A percentile compares a stretch with the other conserved stretches of the same genome.
phyloP scores from a whole-genome alignment of 2,797 vertebrate genomes.

The Ctenopoma multispine region DNA sequence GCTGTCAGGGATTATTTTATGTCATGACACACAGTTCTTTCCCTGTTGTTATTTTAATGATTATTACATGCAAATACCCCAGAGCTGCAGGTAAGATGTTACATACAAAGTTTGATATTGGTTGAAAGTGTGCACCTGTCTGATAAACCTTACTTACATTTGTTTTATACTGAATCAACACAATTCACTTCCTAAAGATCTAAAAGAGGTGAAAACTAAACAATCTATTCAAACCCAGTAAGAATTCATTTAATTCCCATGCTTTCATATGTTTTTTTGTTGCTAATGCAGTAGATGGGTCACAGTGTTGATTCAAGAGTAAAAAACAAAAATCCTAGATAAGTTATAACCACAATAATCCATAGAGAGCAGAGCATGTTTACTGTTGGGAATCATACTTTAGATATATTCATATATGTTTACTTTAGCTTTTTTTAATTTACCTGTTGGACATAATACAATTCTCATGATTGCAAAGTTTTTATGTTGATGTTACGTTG shows the following conservation, averaged over 20 bases:
- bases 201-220: not conserved
- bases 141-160: not conserved
- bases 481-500: not conserved
- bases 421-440: too few relatives aligned
- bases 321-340: constrained; percentile 2
- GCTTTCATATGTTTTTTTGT: not conserved
- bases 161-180: not conserved
- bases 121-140: not conserved
- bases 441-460: constrained; percentile 1
- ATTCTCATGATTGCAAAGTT: not conserved
- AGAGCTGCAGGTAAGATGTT: not conserved
- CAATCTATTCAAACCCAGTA: not conserved
- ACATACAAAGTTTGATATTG: not conserved
- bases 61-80: constrained; percentile 9
- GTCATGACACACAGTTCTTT: not conserved
- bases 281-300: not conserved
- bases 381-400: too few relatives aligned
- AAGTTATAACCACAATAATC: not conserved
- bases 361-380: not conserved
- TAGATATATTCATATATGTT: too few relatives aligned
- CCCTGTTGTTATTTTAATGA: not conserved
- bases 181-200: not conserved
- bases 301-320: not conserved
- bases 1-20: constrained; percentile 12
- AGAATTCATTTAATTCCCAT: not conserved